Conservation (phyloP, 2,888 invertebrate genomes). For the Petrophora chlorosata region DNA sequence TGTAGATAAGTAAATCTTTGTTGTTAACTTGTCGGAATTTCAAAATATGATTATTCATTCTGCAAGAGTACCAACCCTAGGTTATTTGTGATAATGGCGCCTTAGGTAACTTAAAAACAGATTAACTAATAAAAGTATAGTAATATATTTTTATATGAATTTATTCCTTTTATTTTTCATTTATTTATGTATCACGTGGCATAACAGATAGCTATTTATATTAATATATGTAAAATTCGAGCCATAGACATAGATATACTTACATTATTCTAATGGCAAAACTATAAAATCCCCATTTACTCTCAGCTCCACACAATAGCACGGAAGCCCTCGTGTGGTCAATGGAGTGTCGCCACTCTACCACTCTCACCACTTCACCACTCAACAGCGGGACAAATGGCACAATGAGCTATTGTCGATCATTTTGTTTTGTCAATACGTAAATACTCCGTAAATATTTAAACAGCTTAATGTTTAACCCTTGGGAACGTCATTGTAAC, state of each 20-base stretch:
- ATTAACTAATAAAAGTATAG: no score
- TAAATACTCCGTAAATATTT: conserved; percentile 77
- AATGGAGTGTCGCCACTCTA: conserved; percentile 54
- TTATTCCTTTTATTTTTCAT: no score
- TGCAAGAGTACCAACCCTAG: no score
- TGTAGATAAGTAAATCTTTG: no score
- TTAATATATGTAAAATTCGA: no score
- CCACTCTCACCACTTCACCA: conserved; percentile 23
- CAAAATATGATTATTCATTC: no score
- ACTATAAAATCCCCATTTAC: conserved; percentile 24
- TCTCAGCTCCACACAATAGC: conserved; percentile 33
- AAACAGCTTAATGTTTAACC: conserved; percentile 67
- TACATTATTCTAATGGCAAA: conserved; percentile 21
- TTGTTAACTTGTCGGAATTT: no score
- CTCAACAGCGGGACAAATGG: conserved; percentile 40
- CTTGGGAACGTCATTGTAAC: conserved; percentile 44
- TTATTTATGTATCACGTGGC: no score
- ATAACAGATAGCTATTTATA: no score
- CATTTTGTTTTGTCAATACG: conserved; percentile 77
- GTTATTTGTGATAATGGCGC: no score
- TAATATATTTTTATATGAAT: no score
- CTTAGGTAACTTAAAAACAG: no score
- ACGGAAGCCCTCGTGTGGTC: conserved; percentile 72
- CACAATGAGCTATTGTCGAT: conserved; percentile 66
- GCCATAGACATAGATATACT: not conserved